These are phyloP conservation scores for rabbit (Oryctolagus cuniculus) DNA, from an alignment of 2,113 vertebrate species.

Conservation along the genomic window DNA sequence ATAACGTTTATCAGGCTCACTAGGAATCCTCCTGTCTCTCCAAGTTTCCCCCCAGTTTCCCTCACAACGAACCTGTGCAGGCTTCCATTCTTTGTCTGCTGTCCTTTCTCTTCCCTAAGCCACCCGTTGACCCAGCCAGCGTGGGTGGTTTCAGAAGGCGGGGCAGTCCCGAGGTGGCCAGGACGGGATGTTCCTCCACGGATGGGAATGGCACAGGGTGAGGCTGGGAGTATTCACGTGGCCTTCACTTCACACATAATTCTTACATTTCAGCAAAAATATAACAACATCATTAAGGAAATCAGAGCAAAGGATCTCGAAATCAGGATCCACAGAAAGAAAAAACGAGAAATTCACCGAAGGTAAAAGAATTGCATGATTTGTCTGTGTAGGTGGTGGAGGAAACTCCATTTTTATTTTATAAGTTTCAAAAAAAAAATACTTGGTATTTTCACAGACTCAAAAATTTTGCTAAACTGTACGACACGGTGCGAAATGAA, in stretches of 20 bases:
- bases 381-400: neutral
- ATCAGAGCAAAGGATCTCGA: constrained; percentile 91
- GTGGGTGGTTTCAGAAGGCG: neutral
- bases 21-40: neutral
- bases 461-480: constrained; percentile 87
- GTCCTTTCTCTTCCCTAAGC: neutral
- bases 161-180: neutral
- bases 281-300: constrained; percentile 88
- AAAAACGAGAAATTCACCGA: constrained; percentile 87
- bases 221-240: neutral
- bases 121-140: neutral
- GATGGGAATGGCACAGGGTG: neutral
- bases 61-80: neutral
- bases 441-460: constrained; percentile 87
- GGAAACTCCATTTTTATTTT: neutral
- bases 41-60: neutral
- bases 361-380: constrained; percentile 88
- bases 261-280: constrained; percentile 90
- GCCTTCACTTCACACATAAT: constrained; percentile 24
- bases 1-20: neutral
- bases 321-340: constrained; percentile 90
- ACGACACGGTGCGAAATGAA: constrained; percentile 89
- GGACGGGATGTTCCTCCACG: neutral
- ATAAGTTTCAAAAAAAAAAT: constrained; percentile 69
- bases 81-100: neutral